Evolutionary conservation across 1,140 invertebrate genomes (phyloP).

Genomic region (Zaprionus taronus): DNA sequence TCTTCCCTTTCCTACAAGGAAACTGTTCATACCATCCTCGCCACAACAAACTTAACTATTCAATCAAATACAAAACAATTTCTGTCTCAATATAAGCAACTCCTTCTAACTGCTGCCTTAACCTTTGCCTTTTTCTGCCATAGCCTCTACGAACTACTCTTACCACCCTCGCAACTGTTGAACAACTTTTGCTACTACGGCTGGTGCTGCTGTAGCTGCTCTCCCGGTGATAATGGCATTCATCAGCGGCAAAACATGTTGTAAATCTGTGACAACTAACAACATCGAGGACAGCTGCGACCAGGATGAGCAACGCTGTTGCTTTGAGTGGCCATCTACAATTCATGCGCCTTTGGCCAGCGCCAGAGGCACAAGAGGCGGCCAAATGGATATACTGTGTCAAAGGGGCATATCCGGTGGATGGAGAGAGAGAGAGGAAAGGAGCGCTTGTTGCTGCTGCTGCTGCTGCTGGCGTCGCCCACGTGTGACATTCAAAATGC

Average conservation of each 20-base stretch:
- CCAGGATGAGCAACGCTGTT: not conserved
- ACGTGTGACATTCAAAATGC: constrained; percentile 36
- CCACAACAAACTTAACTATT: no score
- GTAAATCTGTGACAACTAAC: constrained; percentile 23
- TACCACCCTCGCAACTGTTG: not conserved
- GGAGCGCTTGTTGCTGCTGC: no score
- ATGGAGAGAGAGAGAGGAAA: no score
- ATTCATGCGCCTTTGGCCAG: constrained; percentile 9
- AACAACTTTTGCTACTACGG: not conserved
- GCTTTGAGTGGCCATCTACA: constrained; percentile 27
- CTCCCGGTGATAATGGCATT: constrained; percentile 17
- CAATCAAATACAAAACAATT: not conserved
- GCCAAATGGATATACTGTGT: not conserved
- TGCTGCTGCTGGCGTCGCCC: not conserved
- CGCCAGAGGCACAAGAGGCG: not conserved
- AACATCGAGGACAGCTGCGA: constrained; percentile 6
- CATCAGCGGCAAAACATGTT: constrained; percentile 32
- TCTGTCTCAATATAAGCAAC: not conserved
- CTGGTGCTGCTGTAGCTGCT: not conserved
- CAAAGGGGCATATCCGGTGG: constrained; percentile 1
- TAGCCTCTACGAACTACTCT: not conserved
- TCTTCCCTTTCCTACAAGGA: no score
- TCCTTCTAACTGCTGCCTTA: not conserved
- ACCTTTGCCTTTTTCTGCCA: not conserved
- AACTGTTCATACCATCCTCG: no score